These are phyloP conservation scores for Dryomyza anilis DNA, from an alignment of 2,888 invertebrate species.

Conservation along the genomic window DNA sequence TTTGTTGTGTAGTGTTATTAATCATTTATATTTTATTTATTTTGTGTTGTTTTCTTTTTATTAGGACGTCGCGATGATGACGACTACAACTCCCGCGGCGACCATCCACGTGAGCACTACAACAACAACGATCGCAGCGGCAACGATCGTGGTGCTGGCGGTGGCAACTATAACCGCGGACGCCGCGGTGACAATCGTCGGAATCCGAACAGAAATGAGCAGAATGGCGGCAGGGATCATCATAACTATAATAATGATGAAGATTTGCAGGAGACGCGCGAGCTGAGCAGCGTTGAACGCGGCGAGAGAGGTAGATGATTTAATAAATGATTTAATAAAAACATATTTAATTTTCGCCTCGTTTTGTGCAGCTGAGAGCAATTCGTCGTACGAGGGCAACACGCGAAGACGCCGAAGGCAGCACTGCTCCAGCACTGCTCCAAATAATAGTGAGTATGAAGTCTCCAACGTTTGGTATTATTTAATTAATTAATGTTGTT, in stretches of 20 bases:
- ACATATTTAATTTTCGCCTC: not conserved
- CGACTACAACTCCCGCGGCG: slow-evolving; percentile 59
- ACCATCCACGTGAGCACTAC: slow-evolving; percentile 55
- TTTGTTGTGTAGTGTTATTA: too few relatives aligned
- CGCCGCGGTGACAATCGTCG: slow-evolving; percentile 54
- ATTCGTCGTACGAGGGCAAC: slow-evolving; percentile 60
- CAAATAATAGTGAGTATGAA: slow-evolving; percentile 59
- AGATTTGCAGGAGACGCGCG: slow-evolving; percentile 57
- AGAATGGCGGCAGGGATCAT: slow-evolving; percentile 54
- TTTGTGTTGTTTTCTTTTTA: not conserved
- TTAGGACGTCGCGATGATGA: slow-evolving; percentile 57
- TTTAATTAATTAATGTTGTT: too few relatives aligned
- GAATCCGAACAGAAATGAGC: slow-evolving; percentile 54
- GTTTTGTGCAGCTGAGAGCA: slow-evolving; percentile 55
- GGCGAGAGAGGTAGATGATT: slow-evolving; percentile 43
- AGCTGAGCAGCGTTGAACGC: slow-evolving; percentile 60
- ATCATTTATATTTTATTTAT: too few relatives aligned
- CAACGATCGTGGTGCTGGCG: slow-evolving; percentile 43
- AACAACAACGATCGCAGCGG: slow-evolving; percentile 51
- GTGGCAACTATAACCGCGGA: slow-evolving; percentile 40
- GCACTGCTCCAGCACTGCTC: slow-evolving; percentile 57
- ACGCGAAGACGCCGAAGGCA: slow-evolving; percentile 59
- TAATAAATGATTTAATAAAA: not conserved
- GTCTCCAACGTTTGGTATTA: slow-evolving; percentile 28
- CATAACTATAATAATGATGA: slow-evolving; percentile 57